Conservation (phyloP, 2,113 vertebrate species). For the Cricetomys ansorgei region DNA sequence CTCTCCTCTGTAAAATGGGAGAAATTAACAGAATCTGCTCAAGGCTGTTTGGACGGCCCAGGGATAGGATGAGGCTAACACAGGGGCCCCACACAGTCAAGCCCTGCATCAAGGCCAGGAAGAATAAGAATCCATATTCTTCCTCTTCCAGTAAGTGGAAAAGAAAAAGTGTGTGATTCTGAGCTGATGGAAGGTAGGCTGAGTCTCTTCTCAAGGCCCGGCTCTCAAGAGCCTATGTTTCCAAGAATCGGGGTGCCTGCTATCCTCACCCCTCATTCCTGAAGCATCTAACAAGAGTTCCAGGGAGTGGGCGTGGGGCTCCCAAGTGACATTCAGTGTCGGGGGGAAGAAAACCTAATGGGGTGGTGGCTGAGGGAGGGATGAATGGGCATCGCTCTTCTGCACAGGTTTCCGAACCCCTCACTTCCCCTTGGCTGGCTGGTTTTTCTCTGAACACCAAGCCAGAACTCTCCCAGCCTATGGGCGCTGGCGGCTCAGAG, state of each 20-base stretch:
- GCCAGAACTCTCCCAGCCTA: not conserved
- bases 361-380: too few species aligned
- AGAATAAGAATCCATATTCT: not conserved
- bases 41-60: not conserved
- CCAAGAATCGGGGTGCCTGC: not conserved
- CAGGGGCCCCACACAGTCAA: not conserved
- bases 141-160: not conserved
- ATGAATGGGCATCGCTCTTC: too few species aligned
- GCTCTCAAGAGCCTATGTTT: not conserved
- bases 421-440: slow-evolving; percentile 68
- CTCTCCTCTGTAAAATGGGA: not conserved
- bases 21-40: not conserved
- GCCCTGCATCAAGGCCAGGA: not conserved
- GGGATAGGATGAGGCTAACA: too few species aligned
- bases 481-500: not conserved
- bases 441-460: slow-evolving; percentile 57
- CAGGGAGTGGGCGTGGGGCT: not conserved
- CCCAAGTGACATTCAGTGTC: not conserved
- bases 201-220: not conserved
- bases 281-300: not conserved
- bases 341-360: not conserved
- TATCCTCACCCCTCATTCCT: not conserved
- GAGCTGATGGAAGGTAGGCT: not conserved
- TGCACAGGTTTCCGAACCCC: not conserved
- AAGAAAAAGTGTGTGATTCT: not conserved